These are phyloP conservation scores for Neotoma lepida DNA, from an alignment of 2,113 vertebrate genomes.

Conservation along the genomic window DNA sequence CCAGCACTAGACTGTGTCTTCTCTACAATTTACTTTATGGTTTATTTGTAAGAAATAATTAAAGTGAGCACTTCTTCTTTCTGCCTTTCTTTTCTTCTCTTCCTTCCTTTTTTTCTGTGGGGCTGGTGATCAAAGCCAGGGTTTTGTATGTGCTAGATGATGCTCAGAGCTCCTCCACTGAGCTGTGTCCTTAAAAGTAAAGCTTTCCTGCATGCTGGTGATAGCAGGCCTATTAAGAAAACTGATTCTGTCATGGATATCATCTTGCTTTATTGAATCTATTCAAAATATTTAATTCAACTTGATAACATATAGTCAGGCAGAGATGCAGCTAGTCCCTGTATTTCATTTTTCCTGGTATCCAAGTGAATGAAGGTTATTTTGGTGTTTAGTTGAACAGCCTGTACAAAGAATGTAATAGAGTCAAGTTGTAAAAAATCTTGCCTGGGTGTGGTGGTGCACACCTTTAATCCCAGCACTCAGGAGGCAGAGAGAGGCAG, in stretches of 20 bases:
- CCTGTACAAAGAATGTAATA: neutral
- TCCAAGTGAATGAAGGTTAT: neutral
- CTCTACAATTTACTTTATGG: slow-evolving; percentile 20
- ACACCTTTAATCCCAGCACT: neutral
- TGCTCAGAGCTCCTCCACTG: neutral
- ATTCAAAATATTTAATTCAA: slow-evolving; percentile 36
- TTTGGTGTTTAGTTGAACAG: slow-evolving; percentile 40
- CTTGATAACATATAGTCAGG: neutral
- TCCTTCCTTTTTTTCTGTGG: neutral
- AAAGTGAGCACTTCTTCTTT: neutral
- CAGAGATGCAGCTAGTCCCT: neutral
- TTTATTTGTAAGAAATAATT: slow-evolving; percentile 56
- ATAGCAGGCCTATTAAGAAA: neutral
- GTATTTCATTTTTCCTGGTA: neutral
- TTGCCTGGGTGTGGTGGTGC: neutral
- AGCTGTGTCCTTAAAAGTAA: neutral
- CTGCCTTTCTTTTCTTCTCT: neutral
- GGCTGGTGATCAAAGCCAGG: neutral
- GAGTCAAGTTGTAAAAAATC: neutral
- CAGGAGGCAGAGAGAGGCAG: neutral
- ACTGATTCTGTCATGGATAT: neutral
- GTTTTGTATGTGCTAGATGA: neutral
- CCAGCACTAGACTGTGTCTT: neutral
- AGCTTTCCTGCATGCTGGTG: neutral
- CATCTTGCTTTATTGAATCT: slow-evolving; percentile 7